Evolutionary conservation across 2,113 vertebrate species (phyloP), one percentile per base, ranked within the genome.

Genomic region (Pangasianodon gigas): DNA sequence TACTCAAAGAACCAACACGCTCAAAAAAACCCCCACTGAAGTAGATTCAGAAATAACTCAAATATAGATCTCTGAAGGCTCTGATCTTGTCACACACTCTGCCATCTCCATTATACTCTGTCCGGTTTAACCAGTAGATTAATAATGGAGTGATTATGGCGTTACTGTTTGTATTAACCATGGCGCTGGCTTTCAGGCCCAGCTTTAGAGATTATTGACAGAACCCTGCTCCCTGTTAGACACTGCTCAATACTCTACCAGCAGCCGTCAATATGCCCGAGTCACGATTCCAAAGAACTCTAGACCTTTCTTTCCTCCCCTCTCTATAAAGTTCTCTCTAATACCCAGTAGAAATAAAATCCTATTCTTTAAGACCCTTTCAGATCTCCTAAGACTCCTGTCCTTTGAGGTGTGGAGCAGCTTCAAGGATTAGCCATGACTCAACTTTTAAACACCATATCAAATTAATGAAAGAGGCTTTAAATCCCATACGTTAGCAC

Each of bases 401-500:
- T 10, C n/a, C 77, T 44, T 52, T 79, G 29, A 88, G 87, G 44
- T 29, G 54, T 51, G 75, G 74, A 81, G n/a, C 26, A 51, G 58
- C 77, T 62, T 48, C 52, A n/a, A 56, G 54, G 21, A 44, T 58
- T 58, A 87, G 86, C 24, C 54, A 46, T 67, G 74, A 85, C 85
- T 58, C 84, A 52, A 71, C 51, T 18, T 52, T 87, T 32, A 81
- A 81, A 62, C 24, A 21, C 44, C 0, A 32, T n/a, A 32, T 46
- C 26, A 26, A 19, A 80, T 58, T 58, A 87, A 88, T 75, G 81
- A 65, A 90, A 37, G 54, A 56, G 37, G 5, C 67, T 54, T 51
- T 69, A 90, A 85, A 85, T 67, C 60, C 52, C 13, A 83, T 46
- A 81, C 46, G 2, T 74, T 90, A 83, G 86, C 85, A 69, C 65